Evolutionary conservation across 2,113 vertebrate genomes (phyloP).

Genomic region (Hirundichthys speculiger): DNA sequence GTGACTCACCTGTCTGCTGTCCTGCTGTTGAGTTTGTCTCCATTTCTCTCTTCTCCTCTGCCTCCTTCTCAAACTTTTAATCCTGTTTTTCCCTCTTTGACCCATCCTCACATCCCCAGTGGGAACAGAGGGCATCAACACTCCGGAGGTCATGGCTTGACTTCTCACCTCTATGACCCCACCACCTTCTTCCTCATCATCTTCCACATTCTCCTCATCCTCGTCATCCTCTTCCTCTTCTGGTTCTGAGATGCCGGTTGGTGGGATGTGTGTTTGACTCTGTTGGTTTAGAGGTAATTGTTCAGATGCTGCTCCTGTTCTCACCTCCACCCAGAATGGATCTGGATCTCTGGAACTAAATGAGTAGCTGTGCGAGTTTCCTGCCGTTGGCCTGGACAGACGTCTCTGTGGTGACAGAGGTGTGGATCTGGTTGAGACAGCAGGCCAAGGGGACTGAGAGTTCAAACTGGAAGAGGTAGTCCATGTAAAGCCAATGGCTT

Average conservation of each 20-base stretch:
- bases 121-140: slow-evolving; percentile 17
- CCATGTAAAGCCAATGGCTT: background rate
- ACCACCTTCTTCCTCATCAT: slow-evolving; percentile 79
- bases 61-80: slow-evolving; percentile 86
- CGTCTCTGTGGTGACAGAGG: slow-evolving; percentile 31
- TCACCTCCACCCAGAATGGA: slow-evolving; percentile 54
- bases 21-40: slow-evolving; percentile 79
- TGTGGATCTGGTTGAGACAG: slow-evolving; percentile 25
- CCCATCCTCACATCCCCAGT: slow-evolving; percentile 73
- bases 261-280: slow-evolving; percentile 12
- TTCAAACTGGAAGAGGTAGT: slow-evolving; percentile 6
- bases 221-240: slow-evolving; percentile 65
- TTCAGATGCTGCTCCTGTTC: slow-evolving; percentile 13
- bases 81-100: slow-evolving; percentile 85
- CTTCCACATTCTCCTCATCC: slow-evolving; percentile 73
- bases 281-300: background rate
- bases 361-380: slow-evolving; percentile 9
- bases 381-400: slow-evolving; percentile 17
- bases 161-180: slow-evolving; percentile 47
- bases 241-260: slow-evolving; percentile 49
- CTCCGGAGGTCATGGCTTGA: slow-evolving; percentile 26
- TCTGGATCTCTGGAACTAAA: slow-evolving; percentile 31
- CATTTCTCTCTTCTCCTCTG: slow-evolving; percentile 82
- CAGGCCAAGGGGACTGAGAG: background rate
- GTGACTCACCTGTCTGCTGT: slow-evolving; percentile 73